A percentile compares a stretch with the other conserved stretches of the same genome.
Conservation (phyloP, 2,797 vertebrate species). For the Echeneis naucrates region DNA sequence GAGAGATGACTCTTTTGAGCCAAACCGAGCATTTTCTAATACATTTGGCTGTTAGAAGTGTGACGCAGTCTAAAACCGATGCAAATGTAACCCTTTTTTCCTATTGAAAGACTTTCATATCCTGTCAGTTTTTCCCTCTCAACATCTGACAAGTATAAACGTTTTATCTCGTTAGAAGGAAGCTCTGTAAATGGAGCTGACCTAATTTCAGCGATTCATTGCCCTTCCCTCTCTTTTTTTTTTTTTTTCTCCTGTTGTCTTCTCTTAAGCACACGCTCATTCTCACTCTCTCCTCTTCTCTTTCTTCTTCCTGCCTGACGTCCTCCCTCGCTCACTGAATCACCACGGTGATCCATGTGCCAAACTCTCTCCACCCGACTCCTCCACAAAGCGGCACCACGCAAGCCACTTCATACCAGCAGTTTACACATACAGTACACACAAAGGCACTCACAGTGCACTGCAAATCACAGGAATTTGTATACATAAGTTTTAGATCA, state of each 20-base stretch:
- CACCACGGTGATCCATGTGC: constrained; percentile 80
- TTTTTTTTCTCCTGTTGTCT: constrained; percentile 53
- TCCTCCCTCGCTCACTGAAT: constrained; percentile 82
- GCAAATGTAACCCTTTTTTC: constrained; percentile 47
- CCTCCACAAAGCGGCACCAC: constrained; percentile 76
- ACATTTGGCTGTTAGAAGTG: constrained; percentile 30
- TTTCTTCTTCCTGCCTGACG: constrained; percentile 70
- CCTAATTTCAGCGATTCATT: constrained; percentile 79
- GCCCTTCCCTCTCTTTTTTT: constrained; percentile 19
- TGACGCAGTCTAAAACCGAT: constrained; percentile 47
- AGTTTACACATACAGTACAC: constrained; percentile 48
- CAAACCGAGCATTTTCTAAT: constrained; percentile 38
- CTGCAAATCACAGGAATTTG: constrained; percentile 47
- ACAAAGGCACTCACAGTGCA: background rate
- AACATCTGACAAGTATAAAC: constrained; percentile 67
- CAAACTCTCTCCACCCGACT: constrained; percentile 78
- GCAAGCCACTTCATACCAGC: constrained; percentile 53
- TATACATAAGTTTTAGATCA: constrained; percentile 51
- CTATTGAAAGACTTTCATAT: constrained; percentile 37
- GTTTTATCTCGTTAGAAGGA: constrained; percentile 74
- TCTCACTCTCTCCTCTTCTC: constrained; percentile 41
- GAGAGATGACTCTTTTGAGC: constrained; percentile 10
- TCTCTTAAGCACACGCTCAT: constrained; percentile 49
- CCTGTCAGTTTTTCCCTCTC: constrained; percentile 37
- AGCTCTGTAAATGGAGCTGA: constrained; percentile 81